Conservation (phyloP, 2,113 vertebrate genomes). For the Charadrius vociferus region DNA sequence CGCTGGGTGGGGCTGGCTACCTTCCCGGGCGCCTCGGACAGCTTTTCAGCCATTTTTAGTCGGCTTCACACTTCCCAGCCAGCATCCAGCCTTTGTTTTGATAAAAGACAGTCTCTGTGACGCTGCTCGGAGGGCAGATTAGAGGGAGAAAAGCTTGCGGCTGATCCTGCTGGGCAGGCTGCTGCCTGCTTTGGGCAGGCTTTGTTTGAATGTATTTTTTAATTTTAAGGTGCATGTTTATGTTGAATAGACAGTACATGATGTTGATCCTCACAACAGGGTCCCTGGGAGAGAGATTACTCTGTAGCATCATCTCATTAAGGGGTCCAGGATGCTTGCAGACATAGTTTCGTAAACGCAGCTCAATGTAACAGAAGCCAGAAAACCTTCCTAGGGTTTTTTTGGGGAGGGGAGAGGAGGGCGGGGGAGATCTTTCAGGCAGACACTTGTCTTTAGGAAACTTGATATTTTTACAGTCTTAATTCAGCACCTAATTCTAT, state of each 20-base stretch:
- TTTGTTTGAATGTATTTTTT: neutral
- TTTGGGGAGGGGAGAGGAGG: neutral
- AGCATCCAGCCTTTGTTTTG: slow-evolving; percentile 76
- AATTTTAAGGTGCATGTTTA: slow-evolving; percentile 26
- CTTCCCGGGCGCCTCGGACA: slow-evolving; percentile 44
- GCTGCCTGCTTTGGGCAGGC: neutral
- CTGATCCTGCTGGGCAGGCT: neutral
- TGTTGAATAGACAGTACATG: neutral
- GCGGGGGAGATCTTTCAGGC: neutral
- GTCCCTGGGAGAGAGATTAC: neutral
- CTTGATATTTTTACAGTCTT: neutral
- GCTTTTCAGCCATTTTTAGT: slow-evolving; percentile 85
- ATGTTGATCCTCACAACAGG: neutral
- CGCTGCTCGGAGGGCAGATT: slow-evolving; percentile 37
- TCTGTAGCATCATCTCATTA: neutral
- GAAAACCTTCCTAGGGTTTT: neutral
- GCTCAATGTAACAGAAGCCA: neutral
- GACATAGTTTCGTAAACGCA: neutral
- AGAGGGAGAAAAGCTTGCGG: neutral
- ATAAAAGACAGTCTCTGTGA: slow-evolving; percentile 55
- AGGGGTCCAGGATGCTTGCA: neutral
- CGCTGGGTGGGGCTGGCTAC: slow-evolving; percentile 80
- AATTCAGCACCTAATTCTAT: neutral
- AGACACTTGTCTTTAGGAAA: neutral
- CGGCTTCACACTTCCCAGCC: slow-evolving; percentile 63